Conservation (phyloP, 1,140 invertebrate species). For the Sesamia nonagrioides region DNA sequence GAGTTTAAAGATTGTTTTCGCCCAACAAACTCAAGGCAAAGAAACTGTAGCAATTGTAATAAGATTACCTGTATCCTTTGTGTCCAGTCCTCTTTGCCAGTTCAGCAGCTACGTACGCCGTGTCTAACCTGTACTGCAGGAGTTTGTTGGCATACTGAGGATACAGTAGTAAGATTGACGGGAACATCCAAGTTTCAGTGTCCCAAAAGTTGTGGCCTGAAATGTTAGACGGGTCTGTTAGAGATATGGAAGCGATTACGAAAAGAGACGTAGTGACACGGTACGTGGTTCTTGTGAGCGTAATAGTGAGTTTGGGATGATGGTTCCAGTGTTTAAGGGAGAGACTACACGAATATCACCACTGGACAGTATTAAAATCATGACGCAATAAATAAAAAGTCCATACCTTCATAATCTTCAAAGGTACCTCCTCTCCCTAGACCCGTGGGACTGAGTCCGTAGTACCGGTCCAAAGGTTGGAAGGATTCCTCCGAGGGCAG, state of each 20-base stretch:
- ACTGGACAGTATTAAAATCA: too few relatives aligned
- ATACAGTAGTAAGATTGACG: constrained; percentile 79
- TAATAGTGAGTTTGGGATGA: too few relatives aligned
- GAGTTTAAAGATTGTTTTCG: too few relatives aligned
- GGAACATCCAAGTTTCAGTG: constrained; percentile 86
- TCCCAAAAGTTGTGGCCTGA: constrained; percentile 87
- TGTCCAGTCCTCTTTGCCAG: constrained; percentile 76
- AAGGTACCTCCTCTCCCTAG: constrained; percentile 86
- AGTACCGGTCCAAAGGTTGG: constrained; percentile 82
- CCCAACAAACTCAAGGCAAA: too few relatives aligned
- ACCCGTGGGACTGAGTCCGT: constrained; percentile 88
- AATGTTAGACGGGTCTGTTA: constrained; percentile 34
- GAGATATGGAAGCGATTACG: too few relatives aligned
- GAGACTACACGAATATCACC: too few relatives aligned
- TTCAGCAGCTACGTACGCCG: constrained; percentile 74
- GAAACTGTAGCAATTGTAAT: background rate
- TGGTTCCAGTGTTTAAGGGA: too few relatives aligned
- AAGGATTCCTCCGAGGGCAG: constrained; percentile 83
- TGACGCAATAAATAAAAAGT: background rate
- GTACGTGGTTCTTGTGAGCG: too few relatives aligned
- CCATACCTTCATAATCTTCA: constrained; percentile 84
- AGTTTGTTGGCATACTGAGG: constrained; percentile 75
- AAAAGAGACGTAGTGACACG: too few relatives aligned
- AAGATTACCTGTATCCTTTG: constrained; percentile 80
- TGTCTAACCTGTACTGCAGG: constrained; percentile 80